Evolutionary conservation across 1,140 invertebrate species (phyloP).

Genomic region (Dysdera silvatica): DNA sequence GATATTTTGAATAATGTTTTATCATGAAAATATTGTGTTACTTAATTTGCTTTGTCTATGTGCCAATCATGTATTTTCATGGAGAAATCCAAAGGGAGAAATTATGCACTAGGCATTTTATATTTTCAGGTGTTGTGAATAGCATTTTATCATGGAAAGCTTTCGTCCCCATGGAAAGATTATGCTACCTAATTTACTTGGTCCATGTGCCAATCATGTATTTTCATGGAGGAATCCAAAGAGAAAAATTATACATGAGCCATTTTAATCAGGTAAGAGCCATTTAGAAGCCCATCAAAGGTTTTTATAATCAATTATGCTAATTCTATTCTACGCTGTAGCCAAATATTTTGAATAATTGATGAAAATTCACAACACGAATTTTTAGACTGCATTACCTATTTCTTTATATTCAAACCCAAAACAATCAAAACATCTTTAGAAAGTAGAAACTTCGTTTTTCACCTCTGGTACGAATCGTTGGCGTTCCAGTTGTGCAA

Average conservation of each 20-base stretch:
- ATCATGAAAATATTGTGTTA: too few species aligned
- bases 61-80: background rate
- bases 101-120: background rate
- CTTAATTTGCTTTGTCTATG: background rate
- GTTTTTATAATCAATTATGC: background rate
- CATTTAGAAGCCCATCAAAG: background rate
- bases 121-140: constrained; percentile 53
- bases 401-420: too few species aligned
- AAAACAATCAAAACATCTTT: too few species aligned
- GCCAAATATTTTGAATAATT: too few species aligned
- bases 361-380: too few species aligned
- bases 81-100: background rate
- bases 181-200: constrained; percentile 84
- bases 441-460: too few species aligned
- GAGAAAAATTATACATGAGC: constrained; percentile 29
- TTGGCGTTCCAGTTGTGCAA: too few species aligned
- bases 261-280: constrained; percentile 28
- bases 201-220: constrained; percentile 67
- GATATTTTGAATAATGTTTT: too few species aligned
- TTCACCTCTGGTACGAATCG: too few species aligned
- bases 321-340: background rate
- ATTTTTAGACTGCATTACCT: too few species aligned
- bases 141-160: constrained; percentile 67
- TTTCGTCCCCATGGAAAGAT: constrained; percentile 69
- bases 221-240: constrained; percentile 19